Evolutionary conservation across 1,140 invertebrate genomes (phyloP).

Genomic region (Zaprionus camerounensis): DNA sequence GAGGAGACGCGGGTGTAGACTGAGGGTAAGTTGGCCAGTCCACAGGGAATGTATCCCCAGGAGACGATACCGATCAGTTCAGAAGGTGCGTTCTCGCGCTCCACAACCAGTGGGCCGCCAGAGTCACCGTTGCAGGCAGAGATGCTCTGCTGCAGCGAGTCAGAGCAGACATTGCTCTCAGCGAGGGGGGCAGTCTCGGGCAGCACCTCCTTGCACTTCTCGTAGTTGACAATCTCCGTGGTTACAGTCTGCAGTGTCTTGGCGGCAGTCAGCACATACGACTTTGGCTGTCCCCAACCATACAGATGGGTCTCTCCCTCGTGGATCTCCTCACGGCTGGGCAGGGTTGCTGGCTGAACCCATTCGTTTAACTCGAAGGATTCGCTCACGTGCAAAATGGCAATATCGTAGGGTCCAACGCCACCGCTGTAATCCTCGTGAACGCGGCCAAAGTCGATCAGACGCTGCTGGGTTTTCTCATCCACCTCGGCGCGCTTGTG

Average conservation of each 20-base stretch:
- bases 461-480: constrained; percentile 85
- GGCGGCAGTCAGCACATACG: constrained; percentile 47
- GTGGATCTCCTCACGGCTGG: constrained; percentile 80
- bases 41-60: constrained; percentile 90
- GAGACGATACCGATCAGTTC: constrained; percentile 89
- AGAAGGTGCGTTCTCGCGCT: constrained; percentile 56
- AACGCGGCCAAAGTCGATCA: constrained; percentile 79
- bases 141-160: constrained; percentile 85
- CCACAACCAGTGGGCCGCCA: constrained; percentile 87
- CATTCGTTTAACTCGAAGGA: constrained; percentile 85
- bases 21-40: constrained; percentile 87
- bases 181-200: constrained; percentile 74
- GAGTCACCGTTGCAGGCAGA: constrained; percentile 89
- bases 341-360: constrained; percentile 85
- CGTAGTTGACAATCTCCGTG: constrained; percentile 80
- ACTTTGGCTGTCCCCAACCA: constrained; percentile 85
- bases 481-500: constrained; percentile 60
- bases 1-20: constrained; percentile 89
- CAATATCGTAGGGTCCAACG: constrained; percentile 87
- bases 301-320: constrained; percentile 83
- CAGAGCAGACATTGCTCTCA: constrained; percentile 87
- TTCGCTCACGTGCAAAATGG: constrained; percentile 86
- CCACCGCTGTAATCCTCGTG: constrained; percentile 86
- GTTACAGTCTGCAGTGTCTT: constrained; percentile 83
- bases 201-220: constrained; percentile 44